Evolutionary conservation across 2,797 vertebrate genomes (phyloP).

Genomic region (Paedocypris micromegethes): DNA sequence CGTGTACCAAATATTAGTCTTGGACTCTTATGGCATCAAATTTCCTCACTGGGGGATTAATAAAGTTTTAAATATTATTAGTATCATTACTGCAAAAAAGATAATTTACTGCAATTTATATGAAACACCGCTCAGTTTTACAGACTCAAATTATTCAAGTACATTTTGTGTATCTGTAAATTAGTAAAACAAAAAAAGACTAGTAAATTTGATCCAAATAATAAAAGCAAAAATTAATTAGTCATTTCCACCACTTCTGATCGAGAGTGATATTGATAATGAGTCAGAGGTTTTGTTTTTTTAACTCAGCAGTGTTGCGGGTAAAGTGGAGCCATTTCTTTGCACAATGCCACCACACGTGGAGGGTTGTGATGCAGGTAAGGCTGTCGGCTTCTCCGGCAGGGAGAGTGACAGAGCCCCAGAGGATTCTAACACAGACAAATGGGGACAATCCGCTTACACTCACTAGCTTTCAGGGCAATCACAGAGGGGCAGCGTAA

Average conservation of each 20-base stretch:
- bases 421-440: slow-evolving; percentile 55
- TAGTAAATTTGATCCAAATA: too few species aligned
- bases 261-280: slow-evolving; percentile 2
- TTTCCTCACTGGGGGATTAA: too few species aligned
- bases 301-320: slow-evolving; percentile 24
- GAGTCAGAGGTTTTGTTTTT: slow-evolving; percentile 15
- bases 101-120: too few species aligned
- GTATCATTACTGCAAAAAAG: too few species aligned
- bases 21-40: too few species aligned
- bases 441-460: slow-evolving; percentile 55
- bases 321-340: slow-evolving; percentile 27
- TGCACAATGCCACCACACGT: slow-evolving; percentile 18
- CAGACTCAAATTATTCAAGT: too few species aligned
- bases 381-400: slow-evolving; percentile 41
- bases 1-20: too few species aligned
- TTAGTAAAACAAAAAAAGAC: too few species aligned
- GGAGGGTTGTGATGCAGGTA: slow-evolving; percentile 36
- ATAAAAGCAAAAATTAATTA: too few species aligned
- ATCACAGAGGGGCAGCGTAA: slow-evolving; percentile 41
- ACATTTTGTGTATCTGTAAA: too few species aligned
- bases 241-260: neutral
- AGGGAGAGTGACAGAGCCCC: slow-evolving; percentile 51
- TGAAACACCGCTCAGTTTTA: too few species aligned
- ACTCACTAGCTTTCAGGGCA: slow-evolving; percentile 41
- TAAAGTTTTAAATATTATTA: too few species aligned